These are phyloP conservation scores for Drosophila quinaria DNA, from an alignment of 2,888 invertebrate genomes.

Conservation along the genomic window DNA sequence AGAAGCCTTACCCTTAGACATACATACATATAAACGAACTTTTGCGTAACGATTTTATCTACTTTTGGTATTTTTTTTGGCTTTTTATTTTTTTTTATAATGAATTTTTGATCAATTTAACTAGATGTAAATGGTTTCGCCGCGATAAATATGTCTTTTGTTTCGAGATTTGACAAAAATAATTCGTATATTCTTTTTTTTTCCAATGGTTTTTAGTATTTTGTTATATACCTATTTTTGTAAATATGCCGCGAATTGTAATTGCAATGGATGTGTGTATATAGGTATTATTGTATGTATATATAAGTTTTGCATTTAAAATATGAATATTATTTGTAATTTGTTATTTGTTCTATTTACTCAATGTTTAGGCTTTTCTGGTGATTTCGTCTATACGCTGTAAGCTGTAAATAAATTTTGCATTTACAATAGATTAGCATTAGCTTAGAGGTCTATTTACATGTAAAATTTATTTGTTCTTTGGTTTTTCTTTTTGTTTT, in stretches of 20 bases:
- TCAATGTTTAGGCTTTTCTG: slow-evolving; percentile 74
- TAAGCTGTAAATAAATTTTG: slow-evolving; percentile 78
- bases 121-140: slow-evolving; percentile 32
- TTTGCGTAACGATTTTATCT: slow-evolving; percentile 70
- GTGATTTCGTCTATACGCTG: slow-evolving; percentile 71
- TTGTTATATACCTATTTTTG: slow-evolving; percentile 24
- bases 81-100: slow-evolving; percentile 15
- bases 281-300: slow-evolving; percentile 53
- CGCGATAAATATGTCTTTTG: slow-evolving; percentile 41
- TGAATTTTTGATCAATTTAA: slow-evolving; percentile 37
- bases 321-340: slow-evolving; percentile 69
- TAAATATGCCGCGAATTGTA: slow-evolving; percentile 66
- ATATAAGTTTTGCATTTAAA: slow-evolving; percentile 66
- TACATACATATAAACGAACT: slow-evolving; percentile 68
- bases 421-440: slow-evolving; percentile 54
- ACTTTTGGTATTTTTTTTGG: slow-evolving; percentile 42
- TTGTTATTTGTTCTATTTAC: slow-evolving; percentile 40
- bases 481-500: slow-evolving; percentile 7
- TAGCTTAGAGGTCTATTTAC: slow-evolving; percentile 69
- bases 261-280: slow-evolving; percentile 51
- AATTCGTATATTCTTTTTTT: slow-evolving; percentile 20
- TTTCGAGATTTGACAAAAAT: slow-evolving; percentile 47
- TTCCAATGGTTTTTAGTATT: slow-evolving; percentile 8
- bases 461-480: slow-evolving; percentile 47
- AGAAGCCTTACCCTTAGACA: slow-evolving; percentile 58